Evolutionary conservation across 2,797 vertebrate species (phyloP).

Genomic region (Pangasius krempfi): DNA sequence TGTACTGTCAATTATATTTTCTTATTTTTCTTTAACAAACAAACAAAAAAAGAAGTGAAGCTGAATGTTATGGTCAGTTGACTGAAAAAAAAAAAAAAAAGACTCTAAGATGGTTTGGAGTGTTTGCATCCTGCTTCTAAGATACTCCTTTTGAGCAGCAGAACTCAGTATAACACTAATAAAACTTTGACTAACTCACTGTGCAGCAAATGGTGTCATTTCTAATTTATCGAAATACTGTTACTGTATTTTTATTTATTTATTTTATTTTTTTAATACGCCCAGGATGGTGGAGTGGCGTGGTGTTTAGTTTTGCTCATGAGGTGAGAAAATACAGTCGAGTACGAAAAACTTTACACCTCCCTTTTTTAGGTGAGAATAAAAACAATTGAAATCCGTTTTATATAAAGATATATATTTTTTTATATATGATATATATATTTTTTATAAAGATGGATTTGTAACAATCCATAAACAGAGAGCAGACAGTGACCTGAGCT

Average conservation of each 20-base stretch:
- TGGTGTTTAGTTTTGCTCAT: background rate
- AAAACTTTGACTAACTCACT: constrained; percentile 81
- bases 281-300: too few species aligned
- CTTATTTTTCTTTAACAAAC: constrained; percentile 86
- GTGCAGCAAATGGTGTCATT: constrained; percentile 42
- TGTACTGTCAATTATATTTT: constrained; percentile 90
- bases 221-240: background rate
- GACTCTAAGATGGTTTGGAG: constrained; percentile 70
- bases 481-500: background rate
- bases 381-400: background rate
- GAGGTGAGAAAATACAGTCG: background rate
- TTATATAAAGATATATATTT: too few species aligned
- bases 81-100: constrained; percentile 83
- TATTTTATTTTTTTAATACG: background rate
- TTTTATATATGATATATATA: too few species aligned
- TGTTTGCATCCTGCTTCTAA: constrained; percentile 87
- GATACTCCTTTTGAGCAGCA: constrained; percentile 85
- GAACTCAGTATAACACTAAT: constrained; percentile 93
- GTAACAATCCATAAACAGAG: background rate
- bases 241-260: background rate
- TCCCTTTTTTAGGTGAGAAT: background rate
- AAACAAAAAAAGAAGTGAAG: constrained; percentile 72
- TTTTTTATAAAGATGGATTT: background rate
- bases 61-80: constrained; percentile 84
- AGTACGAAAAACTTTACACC: background rate